Evolutionary conservation across 1,140 invertebrate genomes (phyloP).

Genomic region (Paraescarpia echinospica): DNA sequence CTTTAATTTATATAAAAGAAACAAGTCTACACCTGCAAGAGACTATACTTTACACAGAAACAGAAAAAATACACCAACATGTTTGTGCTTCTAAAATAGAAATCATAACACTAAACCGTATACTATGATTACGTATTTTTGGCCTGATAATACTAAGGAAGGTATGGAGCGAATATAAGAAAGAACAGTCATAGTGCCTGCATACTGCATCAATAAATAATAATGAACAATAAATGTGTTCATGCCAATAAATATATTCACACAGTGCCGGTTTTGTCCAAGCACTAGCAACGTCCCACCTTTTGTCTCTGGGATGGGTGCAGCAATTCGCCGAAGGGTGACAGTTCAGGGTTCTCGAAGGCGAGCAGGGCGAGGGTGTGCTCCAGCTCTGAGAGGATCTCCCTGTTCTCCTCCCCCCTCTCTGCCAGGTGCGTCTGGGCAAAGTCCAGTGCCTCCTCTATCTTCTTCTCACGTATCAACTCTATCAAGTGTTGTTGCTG

Average conservation of each 20-base stretch:
- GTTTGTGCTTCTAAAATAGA: too few relatives aligned
- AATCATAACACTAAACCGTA: too few relatives aligned
- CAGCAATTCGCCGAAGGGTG: slow-evolving; percentile 93
- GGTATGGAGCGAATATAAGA: too few relatives aligned
- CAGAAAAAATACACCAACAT: too few relatives aligned
- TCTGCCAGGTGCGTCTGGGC: slow-evolving; percentile 90
- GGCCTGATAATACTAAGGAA: too few relatives aligned
- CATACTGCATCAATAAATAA: background rate
- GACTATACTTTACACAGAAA: too few relatives aligned
- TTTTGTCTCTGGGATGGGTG: slow-evolving; percentile 68
- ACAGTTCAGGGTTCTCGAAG: slow-evolving; percentile 92
- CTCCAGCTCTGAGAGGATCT: slow-evolving; percentile 64
- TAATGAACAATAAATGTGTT: background rate
- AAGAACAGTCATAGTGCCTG: too few relatives aligned
- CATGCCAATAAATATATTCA: background rate
- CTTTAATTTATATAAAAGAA: too few relatives aligned
- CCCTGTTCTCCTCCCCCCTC: slow-evolving; percentile 83
- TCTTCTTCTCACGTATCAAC: slow-evolving; percentile 82
- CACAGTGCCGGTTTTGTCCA: background rate
- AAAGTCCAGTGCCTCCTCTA: slow-evolving; percentile 94
- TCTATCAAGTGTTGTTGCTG: slow-evolving; percentile 95
- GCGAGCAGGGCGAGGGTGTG: slow-evolving; percentile 90
- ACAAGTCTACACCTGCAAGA: too few relatives aligned
- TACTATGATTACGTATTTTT: too few relatives aligned
- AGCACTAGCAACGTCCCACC: slow-evolving; percentile 58